phyloP scores from a whole-genome alignment of 2,888 invertebrate genomes.

The Cosmia pyralina region DNA sequence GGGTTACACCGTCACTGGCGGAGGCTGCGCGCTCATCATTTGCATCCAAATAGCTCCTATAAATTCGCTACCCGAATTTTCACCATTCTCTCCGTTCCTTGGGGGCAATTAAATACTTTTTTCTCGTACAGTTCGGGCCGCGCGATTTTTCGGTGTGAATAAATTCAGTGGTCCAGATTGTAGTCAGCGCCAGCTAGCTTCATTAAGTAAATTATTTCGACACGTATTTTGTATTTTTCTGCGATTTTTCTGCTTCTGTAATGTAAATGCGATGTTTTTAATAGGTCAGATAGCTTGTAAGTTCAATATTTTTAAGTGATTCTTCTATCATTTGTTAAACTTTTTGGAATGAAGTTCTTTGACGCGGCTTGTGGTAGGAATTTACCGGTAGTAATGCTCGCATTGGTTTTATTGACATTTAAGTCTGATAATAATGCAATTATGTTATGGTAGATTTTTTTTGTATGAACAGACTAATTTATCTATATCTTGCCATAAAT shows the following conservation, averaged over 20 bases:
- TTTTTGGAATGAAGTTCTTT: too few species aligned
- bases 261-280: conserved; percentile 40
- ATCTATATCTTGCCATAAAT: too few species aligned
- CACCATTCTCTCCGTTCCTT: conserved; percentile 87
- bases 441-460: too few species aligned
- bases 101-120: conserved; percentile 90
- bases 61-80: conserved; percentile 90
- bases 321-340: not conserved
- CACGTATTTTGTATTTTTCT: conserved; percentile 62
- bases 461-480: too few species aligned
- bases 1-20: conserved; percentile 83
- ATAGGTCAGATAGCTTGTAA: conserved; percentile 12
- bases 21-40: conserved; percentile 87
- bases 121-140: conserved; percentile 77
- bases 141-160: conserved; percentile 84
- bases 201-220: conserved; percentile 83
- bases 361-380: too few species aligned
- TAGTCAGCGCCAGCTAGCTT: conserved; percentile 78
- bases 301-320: not conserved
- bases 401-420: too few species aligned
- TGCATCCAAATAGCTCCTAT: conserved; percentile 90
- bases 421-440: too few species aligned
- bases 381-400: too few species aligned
- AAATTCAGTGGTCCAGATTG: conserved; percentile 85
- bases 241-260: conserved; percentile 53